Conservation (phyloP, 2,888 invertebrate species). For the Nymphalis polychloros region DNA sequence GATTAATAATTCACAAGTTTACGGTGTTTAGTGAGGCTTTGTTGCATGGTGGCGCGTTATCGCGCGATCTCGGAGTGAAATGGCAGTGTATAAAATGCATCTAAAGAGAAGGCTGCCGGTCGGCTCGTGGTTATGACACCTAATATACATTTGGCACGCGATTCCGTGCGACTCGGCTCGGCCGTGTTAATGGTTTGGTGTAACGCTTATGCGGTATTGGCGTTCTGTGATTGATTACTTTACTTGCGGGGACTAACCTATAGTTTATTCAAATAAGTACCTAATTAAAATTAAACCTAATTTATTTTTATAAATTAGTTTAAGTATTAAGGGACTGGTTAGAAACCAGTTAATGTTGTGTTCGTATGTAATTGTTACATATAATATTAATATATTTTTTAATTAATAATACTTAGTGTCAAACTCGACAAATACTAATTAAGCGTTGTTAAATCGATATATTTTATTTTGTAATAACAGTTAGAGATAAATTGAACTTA, state of each 20-base stretch:
- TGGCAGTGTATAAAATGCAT: conserved; percentile 66
- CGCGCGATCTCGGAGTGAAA: conserved; percentile 64
- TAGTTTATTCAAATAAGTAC: conserved; percentile 14
- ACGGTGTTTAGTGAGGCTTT: conserved; percentile 75
- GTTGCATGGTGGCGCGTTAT: conserved; percentile 73
- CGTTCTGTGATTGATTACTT: conserved; percentile 57
- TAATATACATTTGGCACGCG: conserved; percentile 77
- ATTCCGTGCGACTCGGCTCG: conserved; percentile 56
- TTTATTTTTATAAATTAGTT: no score
- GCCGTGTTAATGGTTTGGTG: conserved; percentile 58
- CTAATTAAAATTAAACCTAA: not conserved
- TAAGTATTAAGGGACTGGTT: no score
- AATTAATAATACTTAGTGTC: no score
- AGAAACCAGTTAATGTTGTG: no score
- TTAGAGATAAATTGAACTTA: no score
- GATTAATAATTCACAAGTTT: conserved; percentile 81
- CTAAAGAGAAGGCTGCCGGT: conserved; percentile 59
- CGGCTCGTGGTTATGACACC: conserved; percentile 69
- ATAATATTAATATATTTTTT: no score
- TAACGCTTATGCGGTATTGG: conserved; percentile 51
- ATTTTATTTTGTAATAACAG: no score
- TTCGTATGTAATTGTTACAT: no score
- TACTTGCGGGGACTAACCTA: conserved; percentile 34
- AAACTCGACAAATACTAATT: no score
- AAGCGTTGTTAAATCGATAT: no score